Percentiles rank a stretch among this genome's conserved stretches.
Conservation (phyloP, 2,797 vertebrate genomes). For the Eutrigla gurnardus region DNA sequence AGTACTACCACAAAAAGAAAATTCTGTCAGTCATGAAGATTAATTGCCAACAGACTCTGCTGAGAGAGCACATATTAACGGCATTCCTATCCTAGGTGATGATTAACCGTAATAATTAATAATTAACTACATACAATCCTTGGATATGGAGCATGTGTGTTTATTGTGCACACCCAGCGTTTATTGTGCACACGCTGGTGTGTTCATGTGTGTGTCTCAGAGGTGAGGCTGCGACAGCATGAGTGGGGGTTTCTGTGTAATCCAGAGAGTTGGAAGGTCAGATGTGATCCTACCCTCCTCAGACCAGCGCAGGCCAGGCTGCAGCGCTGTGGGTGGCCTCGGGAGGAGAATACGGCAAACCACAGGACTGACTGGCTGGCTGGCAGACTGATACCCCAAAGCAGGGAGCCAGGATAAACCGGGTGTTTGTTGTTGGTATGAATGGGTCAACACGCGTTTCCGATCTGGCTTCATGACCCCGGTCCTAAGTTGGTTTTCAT, state of each 20-base stretch:
- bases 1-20: background rate
- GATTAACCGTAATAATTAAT: constrained; percentile 26
- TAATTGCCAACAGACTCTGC: background rate
- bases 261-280: constrained; percentile 65
- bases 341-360: constrained; percentile 43
- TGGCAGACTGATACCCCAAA: constrained; percentile 27
- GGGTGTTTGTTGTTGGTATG: constrained; percentile 47
- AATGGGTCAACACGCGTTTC: constrained; percentile 31
- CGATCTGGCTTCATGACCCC: background rate
- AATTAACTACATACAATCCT: constrained; percentile 21
- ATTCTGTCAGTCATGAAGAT: background rate
- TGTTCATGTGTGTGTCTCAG: constrained; percentile 12
- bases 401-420: constrained; percentile 29
- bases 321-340: constrained; percentile 66
- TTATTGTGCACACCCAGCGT: background rate
- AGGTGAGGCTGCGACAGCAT: constrained; percentile 34
- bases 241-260: constrained; percentile 58
- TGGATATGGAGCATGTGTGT: background rate
- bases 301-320: constrained; percentile 30
- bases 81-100: constrained; percentile 17
- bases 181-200: background rate
- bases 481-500: constrained; percentile 22
- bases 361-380: constrained; percentile 15
- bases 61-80: background rate
- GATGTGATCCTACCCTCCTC: constrained; percentile 56